Percentiles rank a stretch among this genome's conserved stretches.
phyloP scores from a whole-genome alignment of 1,140 invertebrate species.

The Zaprionus nigranus region DNA sequence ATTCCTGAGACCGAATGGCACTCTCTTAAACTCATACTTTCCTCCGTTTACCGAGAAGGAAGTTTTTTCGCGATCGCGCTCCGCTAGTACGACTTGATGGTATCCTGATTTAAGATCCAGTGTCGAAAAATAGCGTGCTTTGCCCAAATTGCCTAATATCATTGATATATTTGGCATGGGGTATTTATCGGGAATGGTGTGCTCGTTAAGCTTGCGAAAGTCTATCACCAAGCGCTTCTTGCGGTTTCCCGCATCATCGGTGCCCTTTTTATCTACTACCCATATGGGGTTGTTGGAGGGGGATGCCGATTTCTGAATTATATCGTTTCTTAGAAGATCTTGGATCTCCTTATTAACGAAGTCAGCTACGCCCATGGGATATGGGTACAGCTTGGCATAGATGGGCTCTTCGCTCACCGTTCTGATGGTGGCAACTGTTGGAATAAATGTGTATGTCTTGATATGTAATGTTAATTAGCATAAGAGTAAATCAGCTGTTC shows the following conservation, averaged over 20 bases:
- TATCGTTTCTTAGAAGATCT: too few species aligned
- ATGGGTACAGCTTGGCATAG: too few species aligned
- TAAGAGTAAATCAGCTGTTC: too few species aligned
- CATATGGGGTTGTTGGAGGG: too few species aligned
- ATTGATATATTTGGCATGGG: constrained; percentile 18
- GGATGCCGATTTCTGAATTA: too few species aligned
- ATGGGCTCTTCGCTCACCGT: too few species aligned
- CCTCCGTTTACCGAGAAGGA: not conserved
- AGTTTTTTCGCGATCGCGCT: not conserved
- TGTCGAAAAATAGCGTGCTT: not conserved
- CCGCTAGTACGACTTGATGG: not conserved
- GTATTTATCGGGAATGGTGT: constrained; percentile 19
- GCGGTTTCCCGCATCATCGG: not conserved
- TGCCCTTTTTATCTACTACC: not conserved
- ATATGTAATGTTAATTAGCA: too few species aligned
- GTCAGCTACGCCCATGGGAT: too few species aligned
- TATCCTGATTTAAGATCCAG: constrained; percentile 9
- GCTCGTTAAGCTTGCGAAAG: constrained; percentile 11
- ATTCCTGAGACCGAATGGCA: not conserved
- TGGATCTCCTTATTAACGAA: too few species aligned
- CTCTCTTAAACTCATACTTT: not conserved
- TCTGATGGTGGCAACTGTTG: not conserved
- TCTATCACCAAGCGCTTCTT: not conserved
- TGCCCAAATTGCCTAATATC: not conserved
- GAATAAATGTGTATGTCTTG: too few species aligned